Evolutionary conservation across 2,797 vertebrate genomes (phyloP), one percentile per base, ranked within the genome.

Genomic region (Dromococcyx pavoninus): DNA sequence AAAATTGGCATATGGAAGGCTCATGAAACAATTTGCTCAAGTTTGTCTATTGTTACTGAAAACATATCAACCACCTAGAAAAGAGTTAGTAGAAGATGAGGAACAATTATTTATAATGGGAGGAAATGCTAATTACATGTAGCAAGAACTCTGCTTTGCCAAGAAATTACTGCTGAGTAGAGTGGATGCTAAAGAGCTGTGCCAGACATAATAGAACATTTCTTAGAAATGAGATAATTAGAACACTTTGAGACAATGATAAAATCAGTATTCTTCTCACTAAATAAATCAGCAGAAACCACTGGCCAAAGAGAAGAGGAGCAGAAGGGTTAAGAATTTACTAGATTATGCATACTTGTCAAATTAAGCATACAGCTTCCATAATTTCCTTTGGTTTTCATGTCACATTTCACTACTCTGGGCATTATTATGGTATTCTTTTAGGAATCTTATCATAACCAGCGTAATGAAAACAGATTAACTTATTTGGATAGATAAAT

Each of bases 11-110:
- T 7, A 35, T 56, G 19, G 56, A 77, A 81, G 24, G 41, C 13
- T 77, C 16, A 12, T 51, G 13, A 85, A 91, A 51, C 21, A 48
- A 35, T 89, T 83, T 91, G 16, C 39, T 77, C 43, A 77, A 51
- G 25, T 89, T 78, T 64, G 9, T 84, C 70, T 91, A 9, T 83
- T 89, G 70, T 89, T 91, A 18, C 54, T 80, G 91, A 70, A 91
- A 92, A 54, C 62, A 17, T 17, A 50, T 56, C 78, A 91, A 17
- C 7, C 21, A 8, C 48, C 23, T 80, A 67, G 89, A 83, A 94
- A 96, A 84, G 19, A 88, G 91, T 91, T 91, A 90, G 56, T 66
- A 86, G 89, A 94, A 96, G 94, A 94, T 75, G 37, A 84, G 37
- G 46, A 93, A 56, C 58, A 78, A 93, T 94, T 94, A 84, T 90